Percentiles rank a stretch among this genome's conserved stretches.
Evolutionary conservation across 2,888 invertebrate species (phyloP).

Genomic region (Drosophila anomelani): DNA sequence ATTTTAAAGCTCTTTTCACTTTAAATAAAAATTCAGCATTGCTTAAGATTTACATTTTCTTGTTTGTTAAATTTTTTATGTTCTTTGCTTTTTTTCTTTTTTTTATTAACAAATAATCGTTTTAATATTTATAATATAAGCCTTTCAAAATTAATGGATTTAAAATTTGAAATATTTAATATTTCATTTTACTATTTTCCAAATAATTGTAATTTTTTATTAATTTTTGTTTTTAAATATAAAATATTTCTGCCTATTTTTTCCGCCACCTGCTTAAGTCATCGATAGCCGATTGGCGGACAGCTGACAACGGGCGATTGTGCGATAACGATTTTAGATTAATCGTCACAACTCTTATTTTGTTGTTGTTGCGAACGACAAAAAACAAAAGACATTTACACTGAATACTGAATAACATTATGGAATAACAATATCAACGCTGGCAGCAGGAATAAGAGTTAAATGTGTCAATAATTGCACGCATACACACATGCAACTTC

Average conservation of each 20-base stretch:
- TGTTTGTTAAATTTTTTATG: no score
- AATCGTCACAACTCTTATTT: background rate
- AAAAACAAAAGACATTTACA: background rate
- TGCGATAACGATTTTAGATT: no score
- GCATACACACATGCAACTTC: slow-evolving; percentile 9
- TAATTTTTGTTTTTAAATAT: no score
- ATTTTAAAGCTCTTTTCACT: no score
- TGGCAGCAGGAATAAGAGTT: slow-evolving; percentile 9
- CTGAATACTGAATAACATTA: slow-evolving; percentile 19
- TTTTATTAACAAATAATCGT: no score
- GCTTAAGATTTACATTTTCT: no score
- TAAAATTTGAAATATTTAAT: no score
- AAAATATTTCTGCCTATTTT: background rate
- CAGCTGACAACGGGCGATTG: slow-evolving; percentile 14
- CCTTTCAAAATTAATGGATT: no score
- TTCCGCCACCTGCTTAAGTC: background rate
- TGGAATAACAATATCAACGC: slow-evolving; percentile 10
- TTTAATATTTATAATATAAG: no score
- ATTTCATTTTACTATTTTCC: background rate
- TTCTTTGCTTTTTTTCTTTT: no score
- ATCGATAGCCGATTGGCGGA: slow-evolving; percentile 10
- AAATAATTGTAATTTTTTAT: background rate
- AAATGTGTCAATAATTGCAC: slow-evolving; percentile 20
- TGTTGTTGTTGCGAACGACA: background rate
- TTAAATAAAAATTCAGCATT: no score